Conservation (phyloP, 2,113 vertebrate genomes). For the Pagrus major region DNA sequence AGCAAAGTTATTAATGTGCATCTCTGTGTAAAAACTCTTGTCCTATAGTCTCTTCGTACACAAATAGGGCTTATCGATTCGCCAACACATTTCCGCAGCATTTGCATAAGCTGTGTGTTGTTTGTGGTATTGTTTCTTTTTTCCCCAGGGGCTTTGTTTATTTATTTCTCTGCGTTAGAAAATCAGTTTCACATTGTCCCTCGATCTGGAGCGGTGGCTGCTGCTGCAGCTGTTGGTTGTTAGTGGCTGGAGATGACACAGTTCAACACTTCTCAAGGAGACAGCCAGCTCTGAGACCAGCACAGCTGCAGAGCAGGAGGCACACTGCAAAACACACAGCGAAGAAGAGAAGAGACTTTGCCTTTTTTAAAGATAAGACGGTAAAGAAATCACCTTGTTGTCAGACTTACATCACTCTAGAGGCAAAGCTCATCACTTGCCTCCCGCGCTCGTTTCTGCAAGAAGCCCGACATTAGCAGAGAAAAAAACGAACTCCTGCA, state of each 20-base stretch:
- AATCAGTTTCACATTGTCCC: constrained; percentile 78
- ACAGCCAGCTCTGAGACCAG: constrained; percentile 57
- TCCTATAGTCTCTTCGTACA: constrained; percentile 49
- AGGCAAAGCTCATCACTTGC: constrained; percentile 66
- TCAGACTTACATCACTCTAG: constrained; percentile 76
- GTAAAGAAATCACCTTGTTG: constrained; percentile 46
- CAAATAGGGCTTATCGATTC: constrained; percentile 73
- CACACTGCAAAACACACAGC: constrained; percentile 57
- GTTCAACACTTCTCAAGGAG: constrained; percentile 88
- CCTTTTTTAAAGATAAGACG: constrained; percentile 47
- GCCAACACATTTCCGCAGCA: constrained; percentile 62
- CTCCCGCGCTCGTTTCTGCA: constrained; percentile 60
- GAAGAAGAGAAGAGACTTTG: constrained; percentile 12
- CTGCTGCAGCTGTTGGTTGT: constrained; percentile 89
- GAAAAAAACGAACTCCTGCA: constrained; percentile 75
- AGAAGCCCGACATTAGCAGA: constrained; percentile 70
- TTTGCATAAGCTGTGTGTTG: constrained; percentile 78
- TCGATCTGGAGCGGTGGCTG: constrained; percentile 81
- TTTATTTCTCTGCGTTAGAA: constrained; percentile 69
- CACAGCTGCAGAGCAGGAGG: constrained; percentile 88
- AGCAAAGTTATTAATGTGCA: constrained; percentile 35
- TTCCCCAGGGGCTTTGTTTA: constrained; percentile 63
- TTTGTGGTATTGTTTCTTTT: constrained; percentile 70
- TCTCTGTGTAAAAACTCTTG: constrained; percentile 53
- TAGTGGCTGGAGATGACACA: constrained; percentile 86